Evolutionary conservation across 2,113 vertebrate species (phyloP), one percentile per base, ranked within the genome.

Genomic region (Formicarius rufipectus): DNA sequence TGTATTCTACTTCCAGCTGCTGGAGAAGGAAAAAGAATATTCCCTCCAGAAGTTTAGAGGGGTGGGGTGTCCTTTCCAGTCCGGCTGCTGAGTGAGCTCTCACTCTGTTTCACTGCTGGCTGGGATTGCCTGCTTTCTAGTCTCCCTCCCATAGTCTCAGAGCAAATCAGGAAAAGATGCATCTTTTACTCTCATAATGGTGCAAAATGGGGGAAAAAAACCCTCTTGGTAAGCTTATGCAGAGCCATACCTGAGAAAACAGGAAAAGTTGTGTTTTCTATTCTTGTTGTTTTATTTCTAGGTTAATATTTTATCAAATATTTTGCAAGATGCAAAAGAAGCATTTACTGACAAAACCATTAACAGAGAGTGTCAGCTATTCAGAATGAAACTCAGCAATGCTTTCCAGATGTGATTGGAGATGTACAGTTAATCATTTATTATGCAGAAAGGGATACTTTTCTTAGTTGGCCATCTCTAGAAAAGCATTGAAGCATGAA

Each of bases 351-450:
- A 95, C 89, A 95, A 95, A 95, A 93, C 87, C 93, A 93, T 95
- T 95, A 96, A 89, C 31, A 90, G 87, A 67, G 94, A 95, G 95
- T 85, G 75, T 96, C 94, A 96, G 72, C 93, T 95, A 95, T 95
- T 97, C 84, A 94, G 63, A 92, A 92, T 52, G 87, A 93, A 93
- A 90, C 79, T 93, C 68, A 87, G 80, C 90, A 92, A 97, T 96
- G 90, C 89, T 95, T 96, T 97, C 95, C 95, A 97, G 96, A 97
- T 96, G 96, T 96, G 95, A 96, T 53, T 95, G 87, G 95, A 91
- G 78, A 96, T 94, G 87, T 73, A 93, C 89, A 74, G 82, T 95
- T 95, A 94, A 95, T 96, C 91, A 95, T 97, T 95, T 94, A 95
- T 95, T 96, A 96, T 77, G 91, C 95, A 97, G 96, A 96, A 95